Evolutionary conservation across 2,888 invertebrate genomes (phyloP).

Genomic region (Stenurella melanura): DNA sequence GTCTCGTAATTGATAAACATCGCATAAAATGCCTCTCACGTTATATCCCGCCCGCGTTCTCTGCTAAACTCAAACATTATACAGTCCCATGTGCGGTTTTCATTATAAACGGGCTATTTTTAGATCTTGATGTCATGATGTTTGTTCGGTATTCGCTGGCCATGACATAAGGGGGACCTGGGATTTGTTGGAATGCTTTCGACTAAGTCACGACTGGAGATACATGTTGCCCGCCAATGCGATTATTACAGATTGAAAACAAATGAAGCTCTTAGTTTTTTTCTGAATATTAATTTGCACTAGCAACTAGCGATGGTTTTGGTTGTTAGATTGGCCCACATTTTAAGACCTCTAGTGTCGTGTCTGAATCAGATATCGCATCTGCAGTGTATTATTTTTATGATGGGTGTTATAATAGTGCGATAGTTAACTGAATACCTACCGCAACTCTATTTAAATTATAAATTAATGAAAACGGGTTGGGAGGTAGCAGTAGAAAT

Average conservation of each 20-base stretch:
- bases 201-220: slow-evolving; percentile 63
- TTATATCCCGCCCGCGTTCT: slow-evolving; percentile 66
- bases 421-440: slow-evolving; percentile 18
- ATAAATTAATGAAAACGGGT: not conserved
- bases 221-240: slow-evolving; percentile 64
- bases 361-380: not conserved
- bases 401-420: not conserved
- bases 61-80: slow-evolving; percentile 71
- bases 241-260: slow-evolving; percentile 65
- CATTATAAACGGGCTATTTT: slow-evolving; percentile 70
- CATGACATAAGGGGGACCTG: slow-evolving; percentile 64
- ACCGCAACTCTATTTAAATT: slow-evolving; percentile 1
- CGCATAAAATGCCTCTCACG: slow-evolving; percentile 67
- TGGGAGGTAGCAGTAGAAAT: not conserved
- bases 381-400: slow-evolving; percentile 22
- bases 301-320: slow-evolving; percentile 25
- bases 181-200: slow-evolving; percentile 64
- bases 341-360: slow-evolving; percentile 20
- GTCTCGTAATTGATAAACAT: slow-evolving; percentile 69
- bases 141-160: slow-evolving; percentile 61
- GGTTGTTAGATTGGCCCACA: slow-evolving; percentile 37
- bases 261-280: slow-evolving; percentile 60
- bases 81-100: slow-evolving; percentile 68
- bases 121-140: slow-evolving; percentile 69
- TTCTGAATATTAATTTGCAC: slow-evolving; percentile 50